These are phyloP conservation scores for Bos javanicus DNA, from an alignment of 2,113 vertebrate species.

Conservation along the genomic window DNA sequence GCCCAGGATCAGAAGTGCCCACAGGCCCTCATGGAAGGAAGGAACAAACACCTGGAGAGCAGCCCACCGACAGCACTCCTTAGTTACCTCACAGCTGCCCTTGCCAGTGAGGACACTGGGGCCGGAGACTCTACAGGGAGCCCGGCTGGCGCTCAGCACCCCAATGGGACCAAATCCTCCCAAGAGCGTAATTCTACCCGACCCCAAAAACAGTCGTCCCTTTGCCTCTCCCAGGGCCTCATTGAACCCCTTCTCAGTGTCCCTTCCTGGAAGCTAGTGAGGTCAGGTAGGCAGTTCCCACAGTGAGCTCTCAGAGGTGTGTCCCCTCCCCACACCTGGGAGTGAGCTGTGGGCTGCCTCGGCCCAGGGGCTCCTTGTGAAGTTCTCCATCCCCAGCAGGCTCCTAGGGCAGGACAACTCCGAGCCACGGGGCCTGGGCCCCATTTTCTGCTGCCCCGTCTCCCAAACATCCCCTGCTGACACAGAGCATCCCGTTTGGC, in stretches of 20 bases:
- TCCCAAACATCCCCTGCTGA: not conserved
- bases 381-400: not conserved
- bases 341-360: not conserved
- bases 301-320: not conserved
- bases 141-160: accelerated
- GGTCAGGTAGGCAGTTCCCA: not conserved
- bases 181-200: not conserved
- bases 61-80: too few species aligned
- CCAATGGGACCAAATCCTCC: too few species aligned
- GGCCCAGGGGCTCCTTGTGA: accelerated
- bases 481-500: accelerated
- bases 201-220: not conserved
- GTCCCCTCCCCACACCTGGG: not conserved
- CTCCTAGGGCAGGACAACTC: not conserved
- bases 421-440: not conserved
- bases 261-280: not conserved
- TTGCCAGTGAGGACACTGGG: not conserved
- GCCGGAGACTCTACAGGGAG: not conserved
- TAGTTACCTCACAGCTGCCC: not conserved
- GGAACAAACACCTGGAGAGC: not conserved
- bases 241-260: not conserved
- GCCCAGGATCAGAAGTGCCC: not conserved
- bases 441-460: not conserved
- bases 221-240: not conserved
- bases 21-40: not conserved